Percentiles rank a stretch among this genome's conserved stretches.
Evolutionary conservation across 1,140 invertebrate species (phyloP).

Genomic region (Hycleus phaleratus): DNA sequence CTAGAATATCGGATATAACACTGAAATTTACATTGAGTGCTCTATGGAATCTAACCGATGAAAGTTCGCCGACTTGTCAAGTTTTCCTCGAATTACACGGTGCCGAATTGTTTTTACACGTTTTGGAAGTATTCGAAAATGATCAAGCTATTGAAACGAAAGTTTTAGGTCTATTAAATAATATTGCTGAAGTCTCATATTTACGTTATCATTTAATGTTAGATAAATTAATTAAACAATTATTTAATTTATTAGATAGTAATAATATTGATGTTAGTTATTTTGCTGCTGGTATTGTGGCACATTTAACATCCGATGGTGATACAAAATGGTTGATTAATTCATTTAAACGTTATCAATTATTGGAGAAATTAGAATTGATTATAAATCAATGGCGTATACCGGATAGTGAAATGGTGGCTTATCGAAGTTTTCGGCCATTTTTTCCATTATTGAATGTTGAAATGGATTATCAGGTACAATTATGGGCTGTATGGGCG

Average conservation of each 20-base stretch:
- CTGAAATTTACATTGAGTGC: constrained; percentile 76
- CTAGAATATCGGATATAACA: constrained; percentile 60
- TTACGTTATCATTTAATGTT: constrained; percentile 56
- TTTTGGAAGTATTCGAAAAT: constrained; percentile 55
- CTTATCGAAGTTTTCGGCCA: constrained; percentile 73
- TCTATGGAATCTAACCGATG: constrained; percentile 77
- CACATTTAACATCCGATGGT: constrained; percentile 63
- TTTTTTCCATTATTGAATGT: constrained; percentile 63
- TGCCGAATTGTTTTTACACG: constrained; percentile 60
- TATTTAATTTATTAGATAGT: constrained; percentile 53
- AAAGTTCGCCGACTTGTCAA: constrained; percentile 63
- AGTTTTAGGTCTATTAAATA: constrained; percentile 70
- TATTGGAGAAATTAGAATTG: constrained; percentile 50
- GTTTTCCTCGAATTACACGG: constrained; percentile 67
- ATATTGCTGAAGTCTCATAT: constrained; percentile 67
- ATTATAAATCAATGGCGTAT: constrained; percentile 63
- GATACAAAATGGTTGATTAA: constrained; percentile 45
- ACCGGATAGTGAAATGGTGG: constrained; percentile 74
- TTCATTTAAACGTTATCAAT: constrained; percentile 41
- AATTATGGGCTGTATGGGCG: constrained; percentile 78
- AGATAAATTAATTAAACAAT: constrained; percentile 53
- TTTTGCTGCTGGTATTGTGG: constrained; percentile 75
- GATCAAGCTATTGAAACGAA: constrained; percentile 70
- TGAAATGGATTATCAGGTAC: constrained; percentile 57
- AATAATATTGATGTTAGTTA: constrained; percentile 73